A percentile compares a stretch with the other conserved stretches of the same genome.
phyloP scores from a whole-genome alignment of 2,888 invertebrate species.

The Amphipyra berbera region DNA sequence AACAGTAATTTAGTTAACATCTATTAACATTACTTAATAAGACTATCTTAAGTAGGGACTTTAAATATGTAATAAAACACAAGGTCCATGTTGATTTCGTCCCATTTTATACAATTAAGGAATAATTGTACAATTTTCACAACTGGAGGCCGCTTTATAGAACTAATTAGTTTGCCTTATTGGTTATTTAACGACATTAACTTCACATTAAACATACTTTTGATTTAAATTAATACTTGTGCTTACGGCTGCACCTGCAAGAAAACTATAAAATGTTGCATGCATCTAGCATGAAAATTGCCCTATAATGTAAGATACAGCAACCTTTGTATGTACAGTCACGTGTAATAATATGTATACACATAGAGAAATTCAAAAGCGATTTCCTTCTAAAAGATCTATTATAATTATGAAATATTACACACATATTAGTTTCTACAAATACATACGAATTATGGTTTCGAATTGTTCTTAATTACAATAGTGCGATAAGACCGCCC shows the following conservation, averaged over 20 bases:
- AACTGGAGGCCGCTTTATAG: constrained; percentile 14
- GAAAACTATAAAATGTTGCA: not conserved
- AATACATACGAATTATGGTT: no score
- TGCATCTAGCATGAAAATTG: no score
- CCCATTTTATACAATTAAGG: constrained; percentile 40
- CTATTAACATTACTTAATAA: constrained; percentile 26
- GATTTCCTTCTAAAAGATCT: no score
- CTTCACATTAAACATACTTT: constrained; percentile 17
- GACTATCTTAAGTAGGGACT: constrained; percentile 10
- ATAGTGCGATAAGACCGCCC: no score
- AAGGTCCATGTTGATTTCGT: constrained; percentile 33
- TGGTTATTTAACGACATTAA: constrained; percentile 6
- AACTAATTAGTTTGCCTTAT: constrained; percentile 20
- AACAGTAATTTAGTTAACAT: constrained; percentile 18
- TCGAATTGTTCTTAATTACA: no score
- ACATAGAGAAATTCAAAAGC: no score
- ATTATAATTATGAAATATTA: no score
- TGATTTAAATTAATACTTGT: constrained; percentile 5
- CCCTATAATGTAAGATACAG: no score
- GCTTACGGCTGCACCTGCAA: not conserved
- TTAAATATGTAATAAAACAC: constrained; percentile 34
- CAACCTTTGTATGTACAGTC: no score
- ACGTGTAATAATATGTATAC: no score
- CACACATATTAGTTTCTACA: no score
- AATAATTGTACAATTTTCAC: constrained; percentile 37